Conservation (phyloP, 2,113 vertebrate genomes). For the Anolis carolinensis region DNA sequence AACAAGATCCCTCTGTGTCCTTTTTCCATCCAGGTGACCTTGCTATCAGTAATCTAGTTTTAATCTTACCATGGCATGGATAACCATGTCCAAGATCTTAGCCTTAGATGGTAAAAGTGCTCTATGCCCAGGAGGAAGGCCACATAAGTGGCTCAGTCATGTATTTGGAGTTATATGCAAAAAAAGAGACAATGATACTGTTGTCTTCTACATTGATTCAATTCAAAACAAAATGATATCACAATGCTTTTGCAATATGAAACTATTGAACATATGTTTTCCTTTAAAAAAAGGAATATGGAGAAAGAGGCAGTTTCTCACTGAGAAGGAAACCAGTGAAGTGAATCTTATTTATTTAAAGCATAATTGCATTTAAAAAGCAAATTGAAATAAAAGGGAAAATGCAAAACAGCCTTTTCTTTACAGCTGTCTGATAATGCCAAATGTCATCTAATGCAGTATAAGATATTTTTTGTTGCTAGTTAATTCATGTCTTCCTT, state of each 20-base stretch:
- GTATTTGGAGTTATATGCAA: not conserved
- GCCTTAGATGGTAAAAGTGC: not conserved
- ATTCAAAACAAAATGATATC: not conserved
- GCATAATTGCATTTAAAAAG: too few species aligned
- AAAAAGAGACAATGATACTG: not conserved
- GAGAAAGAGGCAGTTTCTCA: not conserved
- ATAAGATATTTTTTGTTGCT: too few species aligned
- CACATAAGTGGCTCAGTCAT: not conserved
- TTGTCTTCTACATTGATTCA: not conserved
- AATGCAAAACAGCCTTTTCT: too few species aligned
- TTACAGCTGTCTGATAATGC: too few species aligned
- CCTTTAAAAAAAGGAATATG: not conserved
- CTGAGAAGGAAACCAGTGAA: not conserved
- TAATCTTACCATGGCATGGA: not conserved
- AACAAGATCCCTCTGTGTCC: too few species aligned
- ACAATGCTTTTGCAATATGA: not conserved
- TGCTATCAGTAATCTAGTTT: not conserved
- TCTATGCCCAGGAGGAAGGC: too few species aligned
- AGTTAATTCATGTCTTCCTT: too few species aligned
- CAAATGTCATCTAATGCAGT: too few species aligned
- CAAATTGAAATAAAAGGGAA: too few species aligned
- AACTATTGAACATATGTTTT: not conserved
- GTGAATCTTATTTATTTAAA: not conserved
- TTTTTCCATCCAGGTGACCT: too few species aligned
- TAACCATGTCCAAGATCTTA: not conserved